A percentile compares a stretch with the other conserved stretches of the same genome.
phyloP scores from a whole-genome alignment of 2,113 vertebrate genomes.

The Pachyramphus minor region DNA sequence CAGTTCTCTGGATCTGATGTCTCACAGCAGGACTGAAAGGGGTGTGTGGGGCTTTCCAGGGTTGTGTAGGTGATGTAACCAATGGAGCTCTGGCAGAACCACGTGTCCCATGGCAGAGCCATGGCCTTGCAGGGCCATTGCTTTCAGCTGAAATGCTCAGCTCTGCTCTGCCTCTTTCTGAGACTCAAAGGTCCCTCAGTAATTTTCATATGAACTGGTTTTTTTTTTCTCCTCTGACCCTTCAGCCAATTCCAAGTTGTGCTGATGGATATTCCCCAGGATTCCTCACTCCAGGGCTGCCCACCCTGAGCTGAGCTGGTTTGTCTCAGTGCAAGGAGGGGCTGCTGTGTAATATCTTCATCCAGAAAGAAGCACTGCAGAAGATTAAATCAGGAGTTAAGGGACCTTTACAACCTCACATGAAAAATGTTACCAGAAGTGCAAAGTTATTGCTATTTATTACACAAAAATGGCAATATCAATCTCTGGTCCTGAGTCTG shows the following conservation, averaged over 20 bases:
- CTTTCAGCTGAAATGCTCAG: no score
- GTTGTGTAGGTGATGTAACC: background rate
- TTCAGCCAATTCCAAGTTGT: background rate
- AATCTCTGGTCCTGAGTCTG: background rate
- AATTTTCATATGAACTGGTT: background rate
- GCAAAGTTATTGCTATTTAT: background rate
- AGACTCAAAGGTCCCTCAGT: background rate
- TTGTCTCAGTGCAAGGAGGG: background rate
- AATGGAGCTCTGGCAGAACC: fast-evolving
- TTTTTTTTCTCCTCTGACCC: background rate
- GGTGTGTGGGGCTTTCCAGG: background rate
- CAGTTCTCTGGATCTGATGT: background rate
- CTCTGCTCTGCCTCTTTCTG: background rate
- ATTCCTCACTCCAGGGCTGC: no score
- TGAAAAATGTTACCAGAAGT: background rate
- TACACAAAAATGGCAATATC: background rate
- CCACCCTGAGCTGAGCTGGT: background rate
- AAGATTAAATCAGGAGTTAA: background rate
- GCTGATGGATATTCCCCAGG: background rate
- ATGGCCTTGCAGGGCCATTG: background rate
- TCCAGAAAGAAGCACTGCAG: background rate
- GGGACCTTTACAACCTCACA: background rate
- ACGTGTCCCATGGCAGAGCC: background rate
- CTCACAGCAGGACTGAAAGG: background rate
- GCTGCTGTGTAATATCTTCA: background rate